Conservation (phyloP, 1,140 invertebrate species). For the Penaeus japonicus region DNA sequence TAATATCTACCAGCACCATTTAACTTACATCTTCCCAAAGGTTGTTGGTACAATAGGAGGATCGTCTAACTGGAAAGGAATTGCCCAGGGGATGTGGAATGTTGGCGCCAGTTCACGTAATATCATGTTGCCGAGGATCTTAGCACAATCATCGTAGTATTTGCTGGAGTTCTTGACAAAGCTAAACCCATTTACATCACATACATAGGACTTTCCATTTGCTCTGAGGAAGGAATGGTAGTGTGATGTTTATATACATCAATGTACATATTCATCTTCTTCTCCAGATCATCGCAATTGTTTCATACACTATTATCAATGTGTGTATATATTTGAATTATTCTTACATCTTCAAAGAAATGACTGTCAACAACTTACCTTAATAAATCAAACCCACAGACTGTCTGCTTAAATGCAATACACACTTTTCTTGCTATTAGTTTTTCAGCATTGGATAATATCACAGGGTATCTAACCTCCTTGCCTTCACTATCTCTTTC, state of each 20-base stretch:
- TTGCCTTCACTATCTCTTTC: constrained; percentile 98
- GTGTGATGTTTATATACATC: background rate
- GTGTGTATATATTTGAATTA: background rate
- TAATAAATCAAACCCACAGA: constrained; percentile 98
- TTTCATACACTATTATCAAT: no score
- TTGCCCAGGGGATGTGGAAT: constrained; percentile 94
- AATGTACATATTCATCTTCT: background rate
- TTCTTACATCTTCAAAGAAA: no score
- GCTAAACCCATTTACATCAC: constrained; percentile 99
- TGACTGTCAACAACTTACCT: constrained; percentile 68
- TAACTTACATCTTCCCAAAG: constrained; percentile 91
- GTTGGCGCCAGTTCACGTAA: constrained; percentile 91
- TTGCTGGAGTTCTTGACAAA: constrained; percentile 99
- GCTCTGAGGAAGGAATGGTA: constrained; percentile 72
- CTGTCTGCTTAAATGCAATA: constrained; percentile 97
- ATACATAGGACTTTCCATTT: constrained; percentile 98
- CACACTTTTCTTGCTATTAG: constrained; percentile 98
- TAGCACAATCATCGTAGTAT: constrained; percentile 99
- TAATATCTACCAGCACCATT: background rate
- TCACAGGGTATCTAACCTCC: constrained; percentile 98
- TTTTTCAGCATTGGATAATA: constrained; percentile 97
- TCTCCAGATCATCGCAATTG: background rate
- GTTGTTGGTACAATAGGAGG: constrained; percentile 99
- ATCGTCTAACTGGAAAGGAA: constrained; percentile 96
- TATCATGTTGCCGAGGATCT: constrained; percentile 94